Conservation (phyloP, 2,888 invertebrate species). For the Deilephila porcellus region DNA sequence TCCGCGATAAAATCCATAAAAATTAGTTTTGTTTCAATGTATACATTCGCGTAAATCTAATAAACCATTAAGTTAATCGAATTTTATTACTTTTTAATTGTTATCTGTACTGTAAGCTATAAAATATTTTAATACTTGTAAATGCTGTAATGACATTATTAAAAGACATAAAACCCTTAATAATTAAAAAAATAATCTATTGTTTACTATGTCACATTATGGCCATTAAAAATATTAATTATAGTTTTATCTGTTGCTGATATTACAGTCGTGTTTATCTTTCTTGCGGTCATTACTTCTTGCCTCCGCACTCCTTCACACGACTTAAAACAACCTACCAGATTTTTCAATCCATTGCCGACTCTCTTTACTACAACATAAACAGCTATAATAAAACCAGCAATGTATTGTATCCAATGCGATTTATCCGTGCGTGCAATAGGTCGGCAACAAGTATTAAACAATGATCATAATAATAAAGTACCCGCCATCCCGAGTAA, state of each 20-base stretch:
- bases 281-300: conserved; percentile 62
- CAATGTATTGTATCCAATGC: conserved; percentile 45
- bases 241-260: conserved; percentile 43
- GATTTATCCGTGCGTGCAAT: conserved; percentile 51
- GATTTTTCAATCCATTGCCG: conserved; percentile 42
- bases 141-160: not conserved
- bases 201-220: conserved; percentile 34
- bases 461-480: conserved; percentile 49
- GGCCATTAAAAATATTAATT: conserved; percentile 45
- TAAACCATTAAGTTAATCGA: too few species aligned
- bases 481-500: conserved; percentile 59
- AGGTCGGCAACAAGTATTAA: conserved; percentile 39
- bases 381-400: conserved; percentile 29
- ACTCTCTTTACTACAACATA: not conserved
- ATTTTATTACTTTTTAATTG: not conserved
- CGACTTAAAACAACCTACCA: conserved; percentile 35
- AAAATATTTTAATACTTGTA: not conserved
- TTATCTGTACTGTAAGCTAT: not conserved
- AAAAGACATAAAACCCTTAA: conserved; percentile 2
- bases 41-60: too few species aligned
- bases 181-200: conserved; percentile 29
- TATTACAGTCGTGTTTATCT: conserved; percentile 57
- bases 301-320: conserved; percentile 5
- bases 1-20: too few species aligned
- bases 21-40: too few species aligned